Base-by-base conservation (phyloP, 2,113 vertebrate genomes). In the Abramis brama region DNA sequence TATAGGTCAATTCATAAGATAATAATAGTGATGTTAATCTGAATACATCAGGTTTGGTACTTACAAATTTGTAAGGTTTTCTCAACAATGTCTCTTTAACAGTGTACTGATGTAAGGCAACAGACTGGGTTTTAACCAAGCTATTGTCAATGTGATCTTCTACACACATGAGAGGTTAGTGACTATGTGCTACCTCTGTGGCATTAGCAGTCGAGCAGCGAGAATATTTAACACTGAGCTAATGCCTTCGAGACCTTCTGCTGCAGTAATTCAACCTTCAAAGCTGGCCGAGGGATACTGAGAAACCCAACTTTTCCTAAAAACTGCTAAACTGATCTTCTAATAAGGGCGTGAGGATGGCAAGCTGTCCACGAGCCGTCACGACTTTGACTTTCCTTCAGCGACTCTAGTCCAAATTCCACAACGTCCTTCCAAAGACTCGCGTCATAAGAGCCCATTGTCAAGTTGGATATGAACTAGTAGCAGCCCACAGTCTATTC, bases 381-480 rank as follows among this genome's bases (percentile, higher is more conserved):
- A 89, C 84, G 86, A 88, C 87, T 85, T 87, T 84, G 79, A 88
- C 84, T 84, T 93, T 93, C 88, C 93, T 92, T 93, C 93, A 92
- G 91, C 92, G 89, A 86, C 91, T 91, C 89, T 91, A 88, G 88
- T 89, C 85, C 92, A 93, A 90, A 94, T 94, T 95, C 92, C 92
- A 87, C 93, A 91, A 84, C 25, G 79, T 91, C 81, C 82, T 90
- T 91, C 89, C 87, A 92, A 93, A 88, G 89, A 86, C 89, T 86
- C 79, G 64, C 83, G 64, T 77, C 88, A 62, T 82, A 39, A 47
- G 59, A 84, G 43, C 15, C 21, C 47, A 33, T 64, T 57, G 13
- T 62, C 71, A 66, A 47, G 70, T 30, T 57, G 43, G 12, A 81
- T 66, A 21, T 43, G 33, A 30, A 21, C 43, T 6, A 30, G 59